These are phyloP conservation scores for Pristionchus japonicus DNA, from an alignment of 2,888 invertebrate species.

Conservation along the genomic window DNA sequence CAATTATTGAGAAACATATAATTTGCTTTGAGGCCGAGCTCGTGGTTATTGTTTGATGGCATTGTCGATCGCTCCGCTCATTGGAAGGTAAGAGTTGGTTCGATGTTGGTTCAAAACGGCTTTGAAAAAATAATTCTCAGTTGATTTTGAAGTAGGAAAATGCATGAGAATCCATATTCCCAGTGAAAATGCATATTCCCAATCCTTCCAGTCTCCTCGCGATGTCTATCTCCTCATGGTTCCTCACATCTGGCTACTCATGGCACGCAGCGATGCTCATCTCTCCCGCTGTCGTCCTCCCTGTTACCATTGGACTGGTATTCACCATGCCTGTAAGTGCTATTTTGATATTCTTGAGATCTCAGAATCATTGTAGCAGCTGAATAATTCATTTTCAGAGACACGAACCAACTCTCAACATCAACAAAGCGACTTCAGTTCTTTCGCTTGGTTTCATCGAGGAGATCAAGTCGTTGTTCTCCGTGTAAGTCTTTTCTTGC, in stretches of 20 bases:
- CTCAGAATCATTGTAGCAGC: too few species aligned
- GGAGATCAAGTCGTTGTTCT: background rate
- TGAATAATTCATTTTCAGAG: background rate
- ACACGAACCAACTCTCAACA: slow-evolving; percentile 10
- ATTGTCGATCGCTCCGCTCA: slow-evolving; percentile 18
- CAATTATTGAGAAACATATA: too few species aligned
- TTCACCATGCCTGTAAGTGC: slow-evolving; percentile 14
- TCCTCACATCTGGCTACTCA: slow-evolving; percentile 17
- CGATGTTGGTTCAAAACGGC: too few species aligned
- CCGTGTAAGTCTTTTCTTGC: background rate
- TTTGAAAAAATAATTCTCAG: too few species aligned
- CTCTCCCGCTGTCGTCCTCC: background rate
- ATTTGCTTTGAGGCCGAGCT: background rate
- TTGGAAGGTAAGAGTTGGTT: slow-evolving; percentile 32
- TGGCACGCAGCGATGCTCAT: slow-evolving; percentile 35
- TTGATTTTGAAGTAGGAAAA: too few species aligned
- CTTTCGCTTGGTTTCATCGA: slow-evolving; percentile 19
- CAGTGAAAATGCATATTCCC: too few species aligned
- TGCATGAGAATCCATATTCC: too few species aligned
- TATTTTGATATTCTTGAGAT: background rate
- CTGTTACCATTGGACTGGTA: background rate
- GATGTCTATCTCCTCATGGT: slow-evolving; percentile 38
- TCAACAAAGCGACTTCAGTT: background rate
- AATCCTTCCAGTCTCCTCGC: slow-evolving; percentile 11
- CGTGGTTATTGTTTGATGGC: slow-evolving; percentile 32